A percentile compares a stretch with the other conserved stretches of the same genome.
Evolutionary conservation across 2,888 invertebrate species (phyloP).

Genomic region (Harpagoxenus sublaevis): DNA sequence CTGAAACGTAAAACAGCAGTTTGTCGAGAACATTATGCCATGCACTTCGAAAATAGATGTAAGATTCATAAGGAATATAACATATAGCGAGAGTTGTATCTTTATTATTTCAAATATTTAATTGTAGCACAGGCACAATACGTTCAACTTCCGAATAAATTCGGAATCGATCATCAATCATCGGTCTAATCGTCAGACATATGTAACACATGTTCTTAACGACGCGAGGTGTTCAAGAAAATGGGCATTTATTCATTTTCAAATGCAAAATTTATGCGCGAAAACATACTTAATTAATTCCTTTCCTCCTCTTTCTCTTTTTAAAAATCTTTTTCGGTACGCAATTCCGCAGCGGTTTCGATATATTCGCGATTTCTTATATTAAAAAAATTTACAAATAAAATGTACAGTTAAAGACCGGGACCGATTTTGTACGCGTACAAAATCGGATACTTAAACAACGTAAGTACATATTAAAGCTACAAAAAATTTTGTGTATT

Average conservation of each 20-base stretch:
- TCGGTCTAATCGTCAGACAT: constrained; percentile 45
- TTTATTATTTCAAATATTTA: constrained; percentile 52
- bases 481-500: constrained; percentile 61
- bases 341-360: constrained; percentile 69
- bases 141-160: constrained; percentile 41
- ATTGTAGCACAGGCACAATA: constrained; percentile 54
- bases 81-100: constrained; percentile 50
- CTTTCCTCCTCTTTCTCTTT: constrained; percentile 34
- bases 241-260: background rate
- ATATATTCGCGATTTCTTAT: constrained; percentile 63
- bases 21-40: background rate
- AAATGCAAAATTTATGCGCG: constrained; percentile 26
- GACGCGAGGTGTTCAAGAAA: constrained; percentile 21
- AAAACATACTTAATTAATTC: constrained; percentile 67
- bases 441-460: constrained; percentile 69
- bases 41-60: constrained; percentile 21
- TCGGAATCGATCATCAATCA: constrained; percentile 41
- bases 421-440: constrained; percentile 64
- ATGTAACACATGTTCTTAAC: constrained; percentile 36
- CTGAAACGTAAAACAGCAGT: constrained; percentile 1
- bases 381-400: constrained; percentile 74
- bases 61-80: background rate
- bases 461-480: constrained; percentile 65
- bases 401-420: constrained; percentile 66
- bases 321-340: constrained; percentile 63